Evolutionary conservation across 2,113 vertebrate genomes (phyloP), one percentile per base, ranked within the genome.

Genomic region (Cyprinodon variegatus): DNA sequence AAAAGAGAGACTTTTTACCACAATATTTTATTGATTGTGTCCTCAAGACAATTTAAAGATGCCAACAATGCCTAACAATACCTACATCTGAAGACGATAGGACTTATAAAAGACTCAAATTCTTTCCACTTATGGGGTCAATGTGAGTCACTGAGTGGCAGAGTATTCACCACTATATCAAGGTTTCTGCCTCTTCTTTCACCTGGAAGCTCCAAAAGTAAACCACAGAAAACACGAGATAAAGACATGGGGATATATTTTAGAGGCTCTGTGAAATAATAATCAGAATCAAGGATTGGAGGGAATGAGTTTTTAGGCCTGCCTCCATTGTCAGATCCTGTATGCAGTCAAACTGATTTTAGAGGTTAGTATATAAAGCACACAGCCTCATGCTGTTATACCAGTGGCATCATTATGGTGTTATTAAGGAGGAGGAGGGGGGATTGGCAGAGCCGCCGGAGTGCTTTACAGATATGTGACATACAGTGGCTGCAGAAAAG

Each of bases 331-430:
- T 89, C 82, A 89, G 86, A 82, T 61, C 76, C 67, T 75, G 65
- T 81, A 74, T 86, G 87, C 79, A 78, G 75, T 83, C 70, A 88
- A 84, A 93, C 90, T 90, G 91, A 91, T 92, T 90, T 83, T 82
- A 57, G 72, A 82, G 84, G 81, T 84, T 85, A 86, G 88, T 84
- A 72, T 84, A 89, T 91, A 89, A 91, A 91, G 90, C 89, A 80
- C 72, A 76, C 46, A 62, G 72, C 79, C 81, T 88, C 67, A 66
- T 57, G 50, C 83, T 83, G 79, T 81, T 69, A 84, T 85, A 88
- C 90, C 84, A 81, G 89, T 83, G 80, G 79, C 84, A 89, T 91
- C 86, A 89, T 91, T 89, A 88, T 75, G 70, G 74, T 68, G 82
- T 90, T 88, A 90, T 93, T 87, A 90, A 74, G 41, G 41, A 6